Percentiles rank a stretch among this genome's conserved stretches.
These are phyloP conservation scores for Pseudochaenichthys georgianus DNA, from an alignment of 2,797 vertebrate species.

Conservation along the genomic window DNA sequence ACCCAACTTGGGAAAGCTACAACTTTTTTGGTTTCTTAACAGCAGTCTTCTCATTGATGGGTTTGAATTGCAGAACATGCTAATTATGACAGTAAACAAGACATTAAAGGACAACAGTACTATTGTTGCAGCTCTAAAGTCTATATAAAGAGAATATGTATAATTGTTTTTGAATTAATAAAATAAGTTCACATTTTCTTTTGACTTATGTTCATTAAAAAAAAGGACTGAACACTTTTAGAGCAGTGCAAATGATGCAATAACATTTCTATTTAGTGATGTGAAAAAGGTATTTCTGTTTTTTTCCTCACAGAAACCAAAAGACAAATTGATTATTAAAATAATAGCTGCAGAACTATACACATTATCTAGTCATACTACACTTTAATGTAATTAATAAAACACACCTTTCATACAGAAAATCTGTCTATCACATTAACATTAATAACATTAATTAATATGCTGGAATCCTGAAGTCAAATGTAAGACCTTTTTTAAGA, in stretches of 20 bases:
- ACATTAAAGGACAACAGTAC: constrained; percentile 1
- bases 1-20: too few relatives aligned
- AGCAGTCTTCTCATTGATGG: not conserved
- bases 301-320: too few relatives aligned
- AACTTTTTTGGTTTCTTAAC: not conserved
- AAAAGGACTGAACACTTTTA: not conserved
- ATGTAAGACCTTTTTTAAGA: too few relatives aligned
- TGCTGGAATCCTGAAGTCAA: too few relatives aligned
- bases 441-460: too few relatives aligned
- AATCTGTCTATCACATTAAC: constrained; percentile 47
- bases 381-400: too few relatives aligned
- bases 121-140: constrained; percentile 16
- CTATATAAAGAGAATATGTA: constrained; percentile 16
- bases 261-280: not conserved
- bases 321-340: not conserved
- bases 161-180: constrained; percentile 24
- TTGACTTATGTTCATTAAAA: not conserved
- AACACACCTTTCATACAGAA: constrained; percentile 12
- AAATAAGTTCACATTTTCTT: constrained; percentile 16
- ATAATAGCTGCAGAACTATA: not conserved
- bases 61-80: not conserved
- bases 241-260: not conserved
- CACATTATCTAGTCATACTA: not conserved
- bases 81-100: constrained; percentile 13
- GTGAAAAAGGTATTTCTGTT: too few relatives aligned